These are phyloP conservation scores for Cataglyphis albicans DNA, from an alignment of 2,888 invertebrate genomes.

Conservation along the genomic window DNA sequence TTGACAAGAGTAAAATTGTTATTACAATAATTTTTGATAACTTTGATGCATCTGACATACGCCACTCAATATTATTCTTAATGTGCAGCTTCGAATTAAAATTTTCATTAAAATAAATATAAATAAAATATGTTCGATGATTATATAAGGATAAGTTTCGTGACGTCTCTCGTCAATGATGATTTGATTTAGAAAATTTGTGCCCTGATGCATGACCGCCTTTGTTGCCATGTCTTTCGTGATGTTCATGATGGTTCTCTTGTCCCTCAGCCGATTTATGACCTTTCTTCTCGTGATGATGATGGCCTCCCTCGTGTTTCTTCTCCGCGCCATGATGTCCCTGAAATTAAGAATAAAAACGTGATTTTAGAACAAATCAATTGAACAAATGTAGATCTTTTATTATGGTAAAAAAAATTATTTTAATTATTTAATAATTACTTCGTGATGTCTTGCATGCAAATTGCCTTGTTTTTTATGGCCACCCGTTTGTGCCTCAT, in stretches of 20 bases:
- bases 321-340: conserved; percentile 88
- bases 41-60: not conserved
- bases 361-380: not conserved
- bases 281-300: conserved; percentile 87
- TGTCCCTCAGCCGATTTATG: conserved; percentile 88
- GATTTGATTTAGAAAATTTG: conserved; percentile 87
- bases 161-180: conserved; percentile 58
- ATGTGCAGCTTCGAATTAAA: not conserved
- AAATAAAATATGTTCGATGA: not conserved
- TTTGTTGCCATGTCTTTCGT: conserved; percentile 86
- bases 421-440: conserved; percentile 53
- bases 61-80: not conserved
- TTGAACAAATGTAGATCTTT: not conserved
- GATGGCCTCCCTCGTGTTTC: conserved; percentile 87
- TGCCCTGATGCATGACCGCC: conserved; percentile 86
- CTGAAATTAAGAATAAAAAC: conserved; percentile 61
- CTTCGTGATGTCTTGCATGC: conserved; percentile 81
- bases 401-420: not conserved
- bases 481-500: conserved; percentile 87
- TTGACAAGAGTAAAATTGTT: conserved; percentile 7
- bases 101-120: not conserved
- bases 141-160: not conserved
- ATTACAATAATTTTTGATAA: not conserved
- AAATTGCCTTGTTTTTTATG: conserved; percentile 87
- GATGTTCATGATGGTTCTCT: conserved; percentile 87